Conservation (phyloP, 1,140 invertebrate genomes). For the Drosophila nigrodunni region DNA sequence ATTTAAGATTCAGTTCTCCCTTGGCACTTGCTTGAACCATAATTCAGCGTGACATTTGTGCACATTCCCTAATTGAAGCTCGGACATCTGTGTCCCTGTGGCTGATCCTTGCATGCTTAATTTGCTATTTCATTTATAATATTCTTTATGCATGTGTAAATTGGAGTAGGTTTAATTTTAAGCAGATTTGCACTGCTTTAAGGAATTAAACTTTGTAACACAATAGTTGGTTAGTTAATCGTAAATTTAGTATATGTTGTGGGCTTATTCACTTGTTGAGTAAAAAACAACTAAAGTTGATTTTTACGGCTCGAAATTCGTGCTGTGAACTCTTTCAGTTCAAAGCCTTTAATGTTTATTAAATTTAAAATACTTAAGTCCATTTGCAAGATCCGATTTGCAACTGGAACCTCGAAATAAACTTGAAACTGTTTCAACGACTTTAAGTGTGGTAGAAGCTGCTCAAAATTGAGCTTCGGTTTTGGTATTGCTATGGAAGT, state of each 20-base stretch:
- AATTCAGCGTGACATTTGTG: constrained; percentile 47
- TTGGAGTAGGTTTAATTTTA: too few relatives aligned
- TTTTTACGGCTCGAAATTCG: too few relatives aligned
- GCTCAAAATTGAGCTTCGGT: background rate
- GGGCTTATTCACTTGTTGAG: too few relatives aligned
- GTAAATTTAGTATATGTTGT: too few relatives aligned
- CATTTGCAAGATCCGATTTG: too few relatives aligned
- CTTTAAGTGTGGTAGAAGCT: background rate
- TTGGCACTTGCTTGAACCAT: constrained; percentile 1
- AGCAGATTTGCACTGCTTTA: background rate
- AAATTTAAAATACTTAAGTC: too few relatives aligned
- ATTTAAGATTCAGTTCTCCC: constrained; percentile 1
- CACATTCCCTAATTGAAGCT: constrained; percentile 59
- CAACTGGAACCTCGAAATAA: too few relatives aligned
- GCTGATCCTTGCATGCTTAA: constrained; percentile 2
- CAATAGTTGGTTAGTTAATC: too few relatives aligned
- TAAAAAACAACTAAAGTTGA: too few relatives aligned
- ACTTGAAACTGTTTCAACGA: background rate
- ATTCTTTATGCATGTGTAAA: background rate
- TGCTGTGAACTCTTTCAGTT: too few relatives aligned
- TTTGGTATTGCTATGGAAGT: background rate
- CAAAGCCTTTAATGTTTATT: too few relatives aligned
- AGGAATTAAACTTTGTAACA: too few relatives aligned
- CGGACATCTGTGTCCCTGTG: background rate
- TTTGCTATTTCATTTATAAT: constrained; percentile 5